Evolutionary conservation across 2,113 vertebrate species (phyloP), one percentile per base, ranked within the genome.

Genomic region (Zapornia atra): DNA sequence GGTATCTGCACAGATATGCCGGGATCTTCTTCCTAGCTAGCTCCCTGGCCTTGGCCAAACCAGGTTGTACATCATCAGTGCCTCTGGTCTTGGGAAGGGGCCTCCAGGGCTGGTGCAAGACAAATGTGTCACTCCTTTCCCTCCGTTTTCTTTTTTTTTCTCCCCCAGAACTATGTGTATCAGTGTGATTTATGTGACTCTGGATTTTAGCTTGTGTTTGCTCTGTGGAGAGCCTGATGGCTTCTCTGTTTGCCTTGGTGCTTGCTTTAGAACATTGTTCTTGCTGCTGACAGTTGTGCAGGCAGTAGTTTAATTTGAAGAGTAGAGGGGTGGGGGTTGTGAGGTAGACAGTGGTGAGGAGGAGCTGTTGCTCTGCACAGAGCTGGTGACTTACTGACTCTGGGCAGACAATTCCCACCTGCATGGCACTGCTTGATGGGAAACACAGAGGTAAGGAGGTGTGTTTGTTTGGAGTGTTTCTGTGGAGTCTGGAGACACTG

Each of bases 181-280:
- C 79, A 3, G 0, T 0, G 11, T 94, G 85, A 97, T 96, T 94
- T 96, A 96, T 95, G 88, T 48, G 78, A 72, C 88, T 94, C 59
- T 1, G 33, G 59, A 72, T 82, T 94, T 94, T 33, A 92, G 73
- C 75, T 94, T n/a, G 3, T 88, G 78, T 90, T 95, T 83, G 66
- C 86, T 82, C 88, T 65, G 71, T 0, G 0, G 63, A 92, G 86
- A 88, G 72, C 76, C 83, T 88, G 86, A 79, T 88, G 88, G 63
- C 71, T 90, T 72, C 94, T 94, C 80, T 83, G 92, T 65, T 88
- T 90, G 91, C 71, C 53, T 86, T 38, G 16, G 21, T 72, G 53
- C 82, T 93, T 53, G 88, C 63, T 68, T 88, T 86, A 70, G 42
- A 54, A 73, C 86, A 48, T 75, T 84, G 92, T 54, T 93, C 91